Evolutionary conservation across 1,140 invertebrate genomes (phyloP).

Genomic region (Drosophila hydei): DNA sequence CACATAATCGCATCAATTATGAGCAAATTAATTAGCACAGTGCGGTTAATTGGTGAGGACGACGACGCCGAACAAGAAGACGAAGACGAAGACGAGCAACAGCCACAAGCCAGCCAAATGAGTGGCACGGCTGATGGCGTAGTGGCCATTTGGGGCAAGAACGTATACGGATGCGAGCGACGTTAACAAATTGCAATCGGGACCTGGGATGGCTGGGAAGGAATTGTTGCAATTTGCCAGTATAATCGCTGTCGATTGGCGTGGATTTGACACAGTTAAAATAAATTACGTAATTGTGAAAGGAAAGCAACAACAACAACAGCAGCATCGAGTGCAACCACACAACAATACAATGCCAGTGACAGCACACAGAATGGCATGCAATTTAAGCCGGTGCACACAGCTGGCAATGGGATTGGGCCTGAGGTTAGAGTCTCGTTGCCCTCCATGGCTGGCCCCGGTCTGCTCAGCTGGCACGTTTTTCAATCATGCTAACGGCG

Average conservation of each 20-base stretch:
- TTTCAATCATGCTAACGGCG: conserved; percentile 79
- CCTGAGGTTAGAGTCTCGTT: conserved; percentile 24
- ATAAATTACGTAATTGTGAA: conserved; percentile 81
- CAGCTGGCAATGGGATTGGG: conserved; percentile 25
- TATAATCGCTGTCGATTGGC: conserved; percentile 79
- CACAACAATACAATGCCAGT: conserved; percentile 57
- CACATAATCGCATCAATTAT: conserved; percentile 82
- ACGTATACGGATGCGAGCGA: conserved; percentile 57
- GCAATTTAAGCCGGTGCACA: conserved; percentile 56
- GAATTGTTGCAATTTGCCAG: conserved; percentile 79
- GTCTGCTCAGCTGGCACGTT: conserved; percentile 54
- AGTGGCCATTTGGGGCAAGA: neutral
- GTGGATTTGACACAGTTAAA: conserved; percentile 82
- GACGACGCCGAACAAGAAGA: neutral
- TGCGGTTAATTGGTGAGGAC: conserved; percentile 69
- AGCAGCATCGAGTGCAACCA: conserved; percentile 29
- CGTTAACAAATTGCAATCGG: conserved; percentile 74
- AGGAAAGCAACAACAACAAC: conserved; percentile 32
- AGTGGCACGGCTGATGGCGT: conserved; percentile 5
- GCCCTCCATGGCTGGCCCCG: neutral
- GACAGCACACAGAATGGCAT: conserved; percentile 58
- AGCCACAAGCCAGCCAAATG: conserved; percentile 1
- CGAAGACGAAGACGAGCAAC: neutral
- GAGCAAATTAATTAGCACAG: conserved; percentile 81
- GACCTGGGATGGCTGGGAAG: conserved; percentile 37